Conservation (phyloP, 2,797 vertebrate species). For the Enteromius afrohamiltoni region DNA sequence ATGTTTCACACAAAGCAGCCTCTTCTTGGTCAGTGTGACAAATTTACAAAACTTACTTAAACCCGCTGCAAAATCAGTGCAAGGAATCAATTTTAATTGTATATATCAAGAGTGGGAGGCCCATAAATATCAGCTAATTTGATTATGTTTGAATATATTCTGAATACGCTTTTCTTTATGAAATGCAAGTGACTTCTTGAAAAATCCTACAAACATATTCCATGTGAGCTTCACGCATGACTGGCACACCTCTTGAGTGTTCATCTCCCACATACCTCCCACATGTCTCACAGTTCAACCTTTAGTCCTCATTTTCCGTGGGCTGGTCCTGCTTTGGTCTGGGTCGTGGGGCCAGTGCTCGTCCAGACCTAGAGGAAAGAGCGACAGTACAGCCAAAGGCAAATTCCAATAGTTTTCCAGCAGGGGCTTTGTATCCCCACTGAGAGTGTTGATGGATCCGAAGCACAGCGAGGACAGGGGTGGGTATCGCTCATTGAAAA, state of each 20-base stretch:
- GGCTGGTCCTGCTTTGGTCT: conserved; percentile 17
- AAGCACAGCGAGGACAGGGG: conserved; percentile 44
- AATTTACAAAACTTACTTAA: not conserved
- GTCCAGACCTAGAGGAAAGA: conserved; percentile 32
- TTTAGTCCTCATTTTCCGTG: conserved; percentile 5
- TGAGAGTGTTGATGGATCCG: conserved; percentile 53
- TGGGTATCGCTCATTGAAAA: conserved; percentile 46
- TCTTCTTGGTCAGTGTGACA: not conserved
- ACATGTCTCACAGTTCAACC: conserved; percentile 15
- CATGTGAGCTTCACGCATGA: conserved; percentile 1
- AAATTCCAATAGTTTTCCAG: conserved; percentile 54
- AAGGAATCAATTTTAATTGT: not conserved
- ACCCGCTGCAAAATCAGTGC: not conserved
- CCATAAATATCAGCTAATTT: not conserved
- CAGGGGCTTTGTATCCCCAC: conserved; percentile 46
- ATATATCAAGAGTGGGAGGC: not conserved
- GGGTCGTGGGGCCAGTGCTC: conserved; percentile 5
- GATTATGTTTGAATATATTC: not conserved
- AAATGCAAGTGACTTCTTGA: not conserved
- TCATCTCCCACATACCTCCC: conserved; percentile 10
- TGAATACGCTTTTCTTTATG: not conserved
- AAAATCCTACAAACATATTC: not conserved
- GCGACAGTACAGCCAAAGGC: conserved; percentile 28
- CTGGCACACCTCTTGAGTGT: conserved; percentile 14
- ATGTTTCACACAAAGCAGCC: not conserved